A percentile compares a stretch with the other conserved stretches of the same genome.
Evolutionary conservation across 2,113 vertebrate genomes (phyloP).

Genomic region (Macroglossus sobrinus): DNA sequence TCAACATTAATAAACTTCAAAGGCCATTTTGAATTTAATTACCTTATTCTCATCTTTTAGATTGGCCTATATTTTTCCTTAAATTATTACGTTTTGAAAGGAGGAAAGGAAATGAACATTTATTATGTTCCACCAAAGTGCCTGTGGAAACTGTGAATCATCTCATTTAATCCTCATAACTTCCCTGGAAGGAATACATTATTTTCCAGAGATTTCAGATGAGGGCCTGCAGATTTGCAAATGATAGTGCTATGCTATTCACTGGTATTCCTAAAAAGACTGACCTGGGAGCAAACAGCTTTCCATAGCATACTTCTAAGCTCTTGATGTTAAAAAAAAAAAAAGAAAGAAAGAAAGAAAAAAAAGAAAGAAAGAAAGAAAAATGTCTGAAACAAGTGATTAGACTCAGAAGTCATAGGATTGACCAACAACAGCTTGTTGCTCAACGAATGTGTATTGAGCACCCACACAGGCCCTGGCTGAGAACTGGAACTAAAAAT

Average conservation of each 20-base stretch:
- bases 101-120: conserved; percentile 49
- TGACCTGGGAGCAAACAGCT: conserved; percentile 30
- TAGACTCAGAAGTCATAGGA: not conserved
- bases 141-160: conserved; percentile 55
- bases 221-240: conserved; percentile 25
- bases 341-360: not conserved
- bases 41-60: conserved; percentile 39
- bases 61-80: conserved; percentile 49
- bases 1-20: conserved; percentile 56
- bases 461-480: not conserved
- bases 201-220: conserved; percentile 51
- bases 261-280: not conserved
- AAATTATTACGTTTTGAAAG: conserved; percentile 35
- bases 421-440: not conserved
- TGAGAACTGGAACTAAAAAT: not conserved
- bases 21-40: conserved; percentile 55
- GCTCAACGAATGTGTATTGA: not conserved
- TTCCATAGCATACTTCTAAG: not conserved
- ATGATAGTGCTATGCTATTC: conserved; percentile 32
- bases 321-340: not conserved
- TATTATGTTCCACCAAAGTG: conserved; percentile 32
- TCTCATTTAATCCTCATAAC: conserved; percentile 37
- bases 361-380: not conserved
- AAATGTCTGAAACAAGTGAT: conserved; percentile 13
- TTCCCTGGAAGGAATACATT: conserved; percentile 31